These are phyloP conservation scores for Idaea biselata DNA, from an alignment of 2,888 invertebrate species.

Conservation along the genomic window DNA sequence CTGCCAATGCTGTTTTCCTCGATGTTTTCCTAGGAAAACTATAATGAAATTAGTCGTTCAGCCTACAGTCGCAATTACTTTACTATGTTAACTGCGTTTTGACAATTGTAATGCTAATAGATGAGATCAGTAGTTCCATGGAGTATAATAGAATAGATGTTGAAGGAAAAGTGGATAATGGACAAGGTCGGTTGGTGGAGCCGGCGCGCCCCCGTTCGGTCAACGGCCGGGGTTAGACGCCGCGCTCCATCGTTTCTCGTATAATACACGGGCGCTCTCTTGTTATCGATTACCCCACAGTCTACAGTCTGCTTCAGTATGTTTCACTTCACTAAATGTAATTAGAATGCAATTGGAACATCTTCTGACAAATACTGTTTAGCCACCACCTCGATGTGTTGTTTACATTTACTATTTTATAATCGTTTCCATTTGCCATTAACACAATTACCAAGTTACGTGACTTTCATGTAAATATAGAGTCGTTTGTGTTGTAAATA, in stretches of 20 bases:
- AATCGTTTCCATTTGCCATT: conserved; percentile 16
- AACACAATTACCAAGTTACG: conserved; percentile 5
- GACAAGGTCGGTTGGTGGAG: conserved; percentile 54
- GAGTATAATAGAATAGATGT: conserved; percentile 12
- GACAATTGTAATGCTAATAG: conserved; percentile 27
- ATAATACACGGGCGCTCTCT: conserved; percentile 53
- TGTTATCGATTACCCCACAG: conserved; percentile 65
- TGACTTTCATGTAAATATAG: conserved; percentile 3
- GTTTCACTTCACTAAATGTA: conserved; percentile 53
- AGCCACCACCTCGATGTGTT: conserved; percentile 12
- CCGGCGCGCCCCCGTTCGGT: conserved; percentile 65
- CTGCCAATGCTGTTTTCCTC: too few relatives aligned
- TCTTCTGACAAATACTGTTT: conserved; percentile 13
- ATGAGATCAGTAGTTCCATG: conserved; percentile 8
- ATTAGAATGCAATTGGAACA: conserved; percentile 43
- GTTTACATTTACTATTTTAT: conserved; percentile 14
- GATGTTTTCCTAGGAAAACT: neutral
- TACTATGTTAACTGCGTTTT: conserved; percentile 29
- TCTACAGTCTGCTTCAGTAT: conserved; percentile 33
- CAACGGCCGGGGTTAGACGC: conserved; percentile 65
- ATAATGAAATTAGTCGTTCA: neutral
- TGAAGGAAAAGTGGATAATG: conserved; percentile 41
- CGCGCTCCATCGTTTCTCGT: conserved; percentile 57
- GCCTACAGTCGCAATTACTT: conserved; percentile 12
- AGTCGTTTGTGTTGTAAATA: neutral